Conservation (phyloP, 2,888 invertebrate genomes). For the Ophraella communa region DNA sequence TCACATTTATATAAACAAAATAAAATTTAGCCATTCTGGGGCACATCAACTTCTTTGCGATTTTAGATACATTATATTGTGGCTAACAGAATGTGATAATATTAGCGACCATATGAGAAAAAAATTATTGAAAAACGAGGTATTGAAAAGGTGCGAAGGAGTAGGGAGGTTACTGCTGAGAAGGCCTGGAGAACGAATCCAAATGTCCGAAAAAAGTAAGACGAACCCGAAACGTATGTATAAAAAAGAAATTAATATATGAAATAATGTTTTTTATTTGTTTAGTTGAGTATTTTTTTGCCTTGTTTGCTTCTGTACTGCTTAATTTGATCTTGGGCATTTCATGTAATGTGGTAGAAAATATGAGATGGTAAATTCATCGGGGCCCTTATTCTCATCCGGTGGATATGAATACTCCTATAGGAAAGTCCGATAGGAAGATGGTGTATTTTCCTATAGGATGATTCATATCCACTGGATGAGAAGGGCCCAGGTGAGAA, state of each 20-base stretch:
- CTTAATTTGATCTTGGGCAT: no score
- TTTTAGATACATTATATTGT: slow-evolving; percentile 78
- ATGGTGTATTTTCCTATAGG: no score
- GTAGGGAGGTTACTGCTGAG: slow-evolving; percentile 80
- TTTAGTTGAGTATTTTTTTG: no score
- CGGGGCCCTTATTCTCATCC: no score
- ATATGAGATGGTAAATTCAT: no score
- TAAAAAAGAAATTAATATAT: not conserved
- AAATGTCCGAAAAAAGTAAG: slow-evolving; percentile 65
- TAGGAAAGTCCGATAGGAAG: no score
- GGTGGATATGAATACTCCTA: no score
- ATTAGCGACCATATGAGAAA: slow-evolving; percentile 64
- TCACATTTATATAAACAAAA: slow-evolving; percentile 81
- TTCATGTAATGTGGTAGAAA: no score
- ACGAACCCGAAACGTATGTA: slow-evolving; percentile 19
- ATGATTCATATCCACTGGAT: no score
- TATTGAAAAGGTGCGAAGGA: slow-evolving; percentile 81
- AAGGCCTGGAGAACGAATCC: slow-evolving; percentile 84
- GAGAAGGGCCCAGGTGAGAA: no score
- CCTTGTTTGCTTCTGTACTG: no score
- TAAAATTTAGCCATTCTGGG: slow-evolving; percentile 82
- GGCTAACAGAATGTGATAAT: slow-evolving; percentile 71
- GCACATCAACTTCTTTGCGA: slow-evolving; percentile 82
- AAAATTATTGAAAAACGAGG: slow-evolving; percentile 68
- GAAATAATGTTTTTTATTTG: no score